Evolutionary conservation across 2,888 invertebrate genomes (phyloP), one percentile per base, ranked within the genome.

Genomic region (Herminia tarsipennalis): DNA sequence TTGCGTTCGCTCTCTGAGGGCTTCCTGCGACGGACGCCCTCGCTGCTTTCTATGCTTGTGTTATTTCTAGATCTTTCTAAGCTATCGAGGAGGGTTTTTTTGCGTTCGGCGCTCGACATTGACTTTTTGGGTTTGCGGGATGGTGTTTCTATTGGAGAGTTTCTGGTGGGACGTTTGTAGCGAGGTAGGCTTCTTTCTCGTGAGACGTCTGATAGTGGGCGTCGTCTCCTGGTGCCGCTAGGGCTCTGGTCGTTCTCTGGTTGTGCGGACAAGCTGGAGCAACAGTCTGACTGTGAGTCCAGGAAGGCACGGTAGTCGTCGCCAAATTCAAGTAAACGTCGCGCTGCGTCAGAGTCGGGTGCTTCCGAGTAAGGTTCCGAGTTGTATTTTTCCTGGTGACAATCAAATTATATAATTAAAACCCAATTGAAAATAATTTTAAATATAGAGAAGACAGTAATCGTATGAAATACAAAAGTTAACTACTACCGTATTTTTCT

Each of bases 301-400:
- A 98, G 92, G 86, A 95, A 97, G 70, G 95, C 96, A 77, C 97
- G 93, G 86, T 98, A 98, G 86, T 98, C 97, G 81, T 98, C 97
- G 20, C 97, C 97, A 77, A 97, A 97, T 76, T 97, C 97, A 58
- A 97, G 86, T 10, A 97, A 88, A 53, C 94, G 93, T 47, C 96
- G 93, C 24, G 97, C 96, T 20, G 96, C 95, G 84, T 97, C 97
- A 1, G 96, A 95, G 81, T 98, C 97, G 3, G 95, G 94, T 2
- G 94, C 93, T 87, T 98, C 98, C 45, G 97, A 97, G 83, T 97
- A 97, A 16, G 96, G 94, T 81, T 98, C 98, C 25, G 97, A 97
- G 82, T 96, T 94, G 85, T 98, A 98, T 84, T 97, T 97, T 81
- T 97, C 97, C 96, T 97, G 86, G 25, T 70, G 82, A 81, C 66